Evolutionary conservation across 1,140 invertebrate genomes (phyloP).

Genomic region (Arctopsyche grandis): DNA sequence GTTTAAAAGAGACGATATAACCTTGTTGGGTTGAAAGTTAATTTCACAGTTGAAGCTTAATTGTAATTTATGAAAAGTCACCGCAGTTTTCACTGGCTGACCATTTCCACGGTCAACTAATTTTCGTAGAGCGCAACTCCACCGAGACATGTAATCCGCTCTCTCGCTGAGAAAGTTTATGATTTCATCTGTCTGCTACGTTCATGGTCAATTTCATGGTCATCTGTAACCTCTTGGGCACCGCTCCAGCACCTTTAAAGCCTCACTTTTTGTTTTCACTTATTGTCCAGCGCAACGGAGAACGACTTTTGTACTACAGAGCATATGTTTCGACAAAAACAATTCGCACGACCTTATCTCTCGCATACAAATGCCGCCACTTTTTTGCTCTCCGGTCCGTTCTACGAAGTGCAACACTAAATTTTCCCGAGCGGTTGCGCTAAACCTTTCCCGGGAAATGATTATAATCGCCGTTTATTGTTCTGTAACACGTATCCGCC

Average conservation of each 20-base stretch:
- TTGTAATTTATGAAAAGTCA: too few relatives aligned
- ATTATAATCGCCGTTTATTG: constrained; percentile 38
- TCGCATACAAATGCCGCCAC: too few relatives aligned
- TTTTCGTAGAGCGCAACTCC: too few relatives aligned
- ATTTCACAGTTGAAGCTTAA: too few relatives aligned
- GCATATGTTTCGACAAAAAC: too few relatives aligned
- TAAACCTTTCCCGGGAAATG: constrained; percentile 21
- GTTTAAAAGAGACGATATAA: too few relatives aligned
- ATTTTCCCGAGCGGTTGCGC: neutral
- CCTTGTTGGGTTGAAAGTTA: too few relatives aligned
- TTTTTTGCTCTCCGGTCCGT: neutral
- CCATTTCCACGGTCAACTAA: too few relatives aligned
- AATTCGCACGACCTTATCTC: too few relatives aligned
- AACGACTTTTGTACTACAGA: too few relatives aligned
- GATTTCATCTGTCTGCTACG: neutral
- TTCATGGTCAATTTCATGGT: constrained; percentile 23
- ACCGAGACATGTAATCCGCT: neutral
- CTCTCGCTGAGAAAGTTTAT: constrained; percentile 3
- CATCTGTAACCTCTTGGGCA: constrained; percentile 21
- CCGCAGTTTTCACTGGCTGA: too few relatives aligned
- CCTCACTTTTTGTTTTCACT: constrained; percentile 7
- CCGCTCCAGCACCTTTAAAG: neutral
- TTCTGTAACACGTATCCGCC: constrained; percentile 17
- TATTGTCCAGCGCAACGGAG: neutral
- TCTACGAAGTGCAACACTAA: constrained; percentile 24